These are phyloP conservation scores for Drosophila jambulina DNA, from an alignment of 1,140 invertebrate genomes.

Conservation along the genomic window DNA sequence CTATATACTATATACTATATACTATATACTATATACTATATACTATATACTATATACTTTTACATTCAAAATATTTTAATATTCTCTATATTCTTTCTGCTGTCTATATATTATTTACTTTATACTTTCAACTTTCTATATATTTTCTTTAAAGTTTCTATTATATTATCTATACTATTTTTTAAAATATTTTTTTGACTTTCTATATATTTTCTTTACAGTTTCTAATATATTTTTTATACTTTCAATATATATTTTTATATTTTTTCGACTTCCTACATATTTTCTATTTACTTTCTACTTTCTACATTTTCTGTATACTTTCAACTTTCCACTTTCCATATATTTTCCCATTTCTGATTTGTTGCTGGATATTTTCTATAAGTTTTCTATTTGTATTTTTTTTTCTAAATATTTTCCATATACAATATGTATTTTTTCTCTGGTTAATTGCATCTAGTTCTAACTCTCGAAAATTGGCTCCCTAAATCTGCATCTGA, in stretches of 20 bases:
- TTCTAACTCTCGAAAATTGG: neutral
- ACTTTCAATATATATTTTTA: neutral
- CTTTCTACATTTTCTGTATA: neutral
- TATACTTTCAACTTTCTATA: no score
- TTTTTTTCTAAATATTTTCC: neutral
- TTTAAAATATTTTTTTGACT: no score
- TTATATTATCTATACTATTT: no score
- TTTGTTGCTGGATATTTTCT: neutral
- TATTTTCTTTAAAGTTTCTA: no score
- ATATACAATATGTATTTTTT: neutral
- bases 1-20: no score
- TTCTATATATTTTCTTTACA: neutral
- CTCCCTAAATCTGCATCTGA: slow-evolving; percentile 14
- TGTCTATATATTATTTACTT: no score
- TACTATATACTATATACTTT: no score
- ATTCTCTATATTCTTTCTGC: no score
- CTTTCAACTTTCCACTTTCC: neutral
- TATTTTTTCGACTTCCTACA: neutral
- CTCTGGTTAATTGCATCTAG: neutral
- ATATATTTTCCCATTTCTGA: neutral
- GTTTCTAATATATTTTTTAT: neutral
- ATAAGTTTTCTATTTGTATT: neutral
- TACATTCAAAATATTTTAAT: no score
- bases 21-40: no score
- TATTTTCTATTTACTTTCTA: neutral